Percentiles rank a stretch among this genome's conserved stretches.
phyloP scores from a whole-genome alignment of 2,888 invertebrate species.

The Xestia sexstrigata region DNA sequence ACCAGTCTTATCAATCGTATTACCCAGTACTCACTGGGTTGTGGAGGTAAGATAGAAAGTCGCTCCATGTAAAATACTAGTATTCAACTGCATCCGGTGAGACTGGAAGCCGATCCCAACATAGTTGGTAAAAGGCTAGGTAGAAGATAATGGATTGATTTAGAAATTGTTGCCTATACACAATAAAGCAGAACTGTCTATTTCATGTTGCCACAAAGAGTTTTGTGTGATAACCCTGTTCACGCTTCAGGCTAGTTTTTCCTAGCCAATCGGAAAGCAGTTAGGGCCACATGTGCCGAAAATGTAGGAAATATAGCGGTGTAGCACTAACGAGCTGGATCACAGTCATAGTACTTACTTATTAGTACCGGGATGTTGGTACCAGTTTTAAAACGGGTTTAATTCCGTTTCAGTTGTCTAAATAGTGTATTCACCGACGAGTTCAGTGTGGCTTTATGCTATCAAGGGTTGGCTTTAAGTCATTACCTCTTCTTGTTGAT shows the following conservation, averaged over 20 bases:
- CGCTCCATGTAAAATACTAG: no score
- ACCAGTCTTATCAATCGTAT: no score
- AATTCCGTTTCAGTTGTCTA: no score
- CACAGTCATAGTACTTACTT: conserved; percentile 22
- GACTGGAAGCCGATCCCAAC: no score
- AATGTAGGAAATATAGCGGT: conserved; percentile 41
- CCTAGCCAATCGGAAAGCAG: conserved; percentile 48
- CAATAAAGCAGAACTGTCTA: not conserved
- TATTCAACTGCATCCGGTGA: no score
- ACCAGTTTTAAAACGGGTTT: not conserved
- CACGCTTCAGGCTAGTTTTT: conserved; percentile 38
- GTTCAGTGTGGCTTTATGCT: no score
- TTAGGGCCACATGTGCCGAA: conserved; percentile 40
- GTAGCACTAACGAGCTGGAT: conserved; percentile 35
- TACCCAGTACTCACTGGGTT: no score
- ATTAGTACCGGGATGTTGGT: not conserved
- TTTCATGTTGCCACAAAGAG: not conserved
- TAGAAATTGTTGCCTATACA: not conserved
- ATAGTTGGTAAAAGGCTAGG: no score
- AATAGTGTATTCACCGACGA: no score
- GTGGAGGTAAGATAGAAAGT: no score
- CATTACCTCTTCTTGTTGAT: no score
- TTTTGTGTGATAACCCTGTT: conserved; percentile 29
- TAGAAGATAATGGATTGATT: not conserved
- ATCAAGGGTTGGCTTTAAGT: no score